These are phyloP conservation scores for Hafferia zeledoni DNA, from an alignment of 2,797 vertebrate genomes.

Conservation along the genomic window DNA sequence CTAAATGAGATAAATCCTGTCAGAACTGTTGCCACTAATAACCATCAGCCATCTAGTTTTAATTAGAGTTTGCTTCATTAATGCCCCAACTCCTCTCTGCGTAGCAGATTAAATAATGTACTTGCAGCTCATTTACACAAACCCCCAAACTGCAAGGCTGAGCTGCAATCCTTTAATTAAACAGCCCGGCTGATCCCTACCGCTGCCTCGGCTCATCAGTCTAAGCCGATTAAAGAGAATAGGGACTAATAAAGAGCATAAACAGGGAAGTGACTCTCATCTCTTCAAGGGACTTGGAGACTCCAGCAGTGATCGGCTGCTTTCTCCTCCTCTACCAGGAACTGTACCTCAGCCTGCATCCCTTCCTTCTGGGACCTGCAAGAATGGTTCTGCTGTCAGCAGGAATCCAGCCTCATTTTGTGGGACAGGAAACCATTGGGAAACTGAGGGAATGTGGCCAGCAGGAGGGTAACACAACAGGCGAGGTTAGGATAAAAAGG, in stretches of 20 bases:
- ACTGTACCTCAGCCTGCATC: neutral
- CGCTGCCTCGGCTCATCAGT: conserved; percentile 44
- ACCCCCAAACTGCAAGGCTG: conserved; percentile 53
- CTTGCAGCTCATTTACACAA: conserved; percentile 72
- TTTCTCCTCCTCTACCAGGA: neutral
- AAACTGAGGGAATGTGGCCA: neutral
- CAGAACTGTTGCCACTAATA: conserved; percentile 72
- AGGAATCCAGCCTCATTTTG: neutral
- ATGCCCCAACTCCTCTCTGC: conserved; percentile 59
- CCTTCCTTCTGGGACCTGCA: neutral
- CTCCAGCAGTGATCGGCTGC: neutral
- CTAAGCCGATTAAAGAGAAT: conserved; percentile 70
- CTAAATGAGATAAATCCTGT: conserved; percentile 68
- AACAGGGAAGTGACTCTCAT: conserved; percentile 58
- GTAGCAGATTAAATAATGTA: conserved; percentile 68
- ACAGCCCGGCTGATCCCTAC: conserved; percentile 63
- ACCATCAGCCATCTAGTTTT: conserved; percentile 71
- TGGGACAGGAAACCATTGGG: neutral
- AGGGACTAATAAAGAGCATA: conserved; percentile 61
- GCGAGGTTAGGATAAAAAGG: neutral
- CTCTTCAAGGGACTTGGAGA: conserved; percentile 48
- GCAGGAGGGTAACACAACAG: neutral
- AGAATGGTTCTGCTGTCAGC: neutral
- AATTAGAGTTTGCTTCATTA: conserved; percentile 77
- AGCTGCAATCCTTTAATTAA: conserved; percentile 71